Conservation (phyloP, 2,888 invertebrate genomes). For the Microdon myrmicae region DNA sequence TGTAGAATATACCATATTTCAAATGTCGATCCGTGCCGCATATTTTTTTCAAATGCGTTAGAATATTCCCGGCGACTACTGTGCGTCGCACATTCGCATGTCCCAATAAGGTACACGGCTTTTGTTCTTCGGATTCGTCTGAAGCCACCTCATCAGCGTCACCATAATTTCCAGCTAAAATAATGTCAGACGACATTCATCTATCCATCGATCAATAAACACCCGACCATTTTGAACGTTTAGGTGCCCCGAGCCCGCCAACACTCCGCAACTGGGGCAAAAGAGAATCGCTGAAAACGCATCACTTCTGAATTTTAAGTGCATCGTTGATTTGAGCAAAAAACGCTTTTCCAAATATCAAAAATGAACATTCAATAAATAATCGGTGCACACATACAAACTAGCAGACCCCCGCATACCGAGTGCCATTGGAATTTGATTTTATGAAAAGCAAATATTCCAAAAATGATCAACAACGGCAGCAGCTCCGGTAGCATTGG, state of each 20-base stretch:
- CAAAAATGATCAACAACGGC: constrained; percentile 35
- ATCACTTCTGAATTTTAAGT: constrained; percentile 45
- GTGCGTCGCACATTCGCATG: too few relatives aligned
- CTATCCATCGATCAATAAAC: constrained; percentile 25
- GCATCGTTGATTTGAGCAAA: constrained; percentile 30
- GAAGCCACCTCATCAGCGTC: too few relatives aligned
- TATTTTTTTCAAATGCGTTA: too few relatives aligned
- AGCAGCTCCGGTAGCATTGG: constrained; percentile 7
- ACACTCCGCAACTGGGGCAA: background rate
- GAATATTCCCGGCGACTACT: too few relatives aligned
- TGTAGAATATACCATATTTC: too few relatives aligned
- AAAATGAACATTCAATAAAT: constrained; percentile 51
- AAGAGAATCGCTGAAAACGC: constrained; percentile 29
- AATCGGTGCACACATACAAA: constrained; percentile 39
- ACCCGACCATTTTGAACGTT: too few relatives aligned
- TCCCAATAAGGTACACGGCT: too few relatives aligned
- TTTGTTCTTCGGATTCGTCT: too few relatives aligned
- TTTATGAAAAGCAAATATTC: constrained; percentile 49
- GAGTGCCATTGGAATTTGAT: constrained; percentile 47
- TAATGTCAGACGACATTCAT: constrained; percentile 16
- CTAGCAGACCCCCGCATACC: constrained; percentile 10
- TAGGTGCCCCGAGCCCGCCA: too few relatives aligned
- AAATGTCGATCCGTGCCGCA: too few relatives aligned
- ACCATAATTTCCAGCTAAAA: constrained; percentile 10
- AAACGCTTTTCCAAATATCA: constrained; percentile 44